These are phyloP conservation scores for Xylophagus ater DNA, from an alignment of 2,888 invertebrate genomes.

Conservation along the genomic window DNA sequence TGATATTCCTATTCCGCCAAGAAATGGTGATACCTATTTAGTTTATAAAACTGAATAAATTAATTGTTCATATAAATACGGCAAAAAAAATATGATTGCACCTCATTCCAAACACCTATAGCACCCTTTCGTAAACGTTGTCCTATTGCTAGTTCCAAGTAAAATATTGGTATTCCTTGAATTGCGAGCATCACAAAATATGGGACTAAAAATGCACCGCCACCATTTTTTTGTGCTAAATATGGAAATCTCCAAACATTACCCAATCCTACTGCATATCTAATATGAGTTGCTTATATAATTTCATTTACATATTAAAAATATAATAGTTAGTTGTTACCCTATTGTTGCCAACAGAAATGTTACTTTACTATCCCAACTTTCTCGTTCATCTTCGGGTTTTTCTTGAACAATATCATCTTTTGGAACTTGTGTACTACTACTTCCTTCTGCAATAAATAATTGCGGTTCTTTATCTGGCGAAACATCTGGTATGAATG, in stretches of 20 bases:
- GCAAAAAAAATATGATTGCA: slow-evolving; percentile 14
- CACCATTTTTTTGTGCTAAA: slow-evolving; percentile 87
- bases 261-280: slow-evolving; percentile 84
- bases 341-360: slow-evolving; percentile 89
- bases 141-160: slow-evolving; percentile 89
- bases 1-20: slow-evolving; percentile 84
- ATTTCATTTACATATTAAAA: slow-evolving; percentile 2
- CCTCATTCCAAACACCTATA: slow-evolving; percentile 89
- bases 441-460: no score
- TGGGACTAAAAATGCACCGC: slow-evolving; percentile 93
- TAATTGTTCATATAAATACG: neutral
- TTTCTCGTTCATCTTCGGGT: slow-evolving; percentile 67
- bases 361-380: slow-evolving; percentile 88
- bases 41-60: neutral
- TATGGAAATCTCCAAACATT: slow-evolving; percentile 96
- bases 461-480: slow-evolving; percentile 31
- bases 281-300: slow-evolving; percentile 16
- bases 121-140: slow-evolving; percentile 88
- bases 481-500: slow-evolving; percentile 45
- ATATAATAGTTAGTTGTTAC: slow-evolving; percentile 18
- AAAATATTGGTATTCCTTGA: slow-evolving; percentile 93
- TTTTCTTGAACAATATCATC: slow-evolving; percentile 54
- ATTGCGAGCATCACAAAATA: slow-evolving; percentile 91
- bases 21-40: slow-evolving; percentile 63
- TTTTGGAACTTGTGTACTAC: slow-evolving; percentile 41